These are phyloP conservation scores for Verasper variegatus DNA, from an alignment of 2,113 vertebrate species.

Conservation along the genomic window DNA sequence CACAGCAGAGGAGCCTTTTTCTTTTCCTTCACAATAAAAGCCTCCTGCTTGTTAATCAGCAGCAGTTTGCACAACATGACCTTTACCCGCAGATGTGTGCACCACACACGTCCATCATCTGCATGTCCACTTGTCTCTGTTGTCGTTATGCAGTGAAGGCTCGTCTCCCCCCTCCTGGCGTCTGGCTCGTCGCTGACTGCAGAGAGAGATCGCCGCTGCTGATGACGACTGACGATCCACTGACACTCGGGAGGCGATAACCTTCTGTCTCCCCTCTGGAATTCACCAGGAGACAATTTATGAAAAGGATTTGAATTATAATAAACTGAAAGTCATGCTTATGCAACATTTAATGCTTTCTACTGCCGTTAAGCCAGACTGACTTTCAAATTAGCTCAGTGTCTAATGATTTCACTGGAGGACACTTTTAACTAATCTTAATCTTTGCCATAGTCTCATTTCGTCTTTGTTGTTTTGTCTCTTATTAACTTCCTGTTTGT, in stretches of 20 bases:
- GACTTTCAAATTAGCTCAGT: conserved; percentile 10
- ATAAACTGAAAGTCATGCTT: conserved; percentile 5
- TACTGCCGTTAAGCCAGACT: background rate
- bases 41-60: background rate
- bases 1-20: background rate
- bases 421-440: background rate
- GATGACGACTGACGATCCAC: background rate
- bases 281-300: conserved; percentile 4
- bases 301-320: conserved; percentile 31
- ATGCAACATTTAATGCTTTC: conserved; percentile 27
- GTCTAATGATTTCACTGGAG: conserved; percentile 8
- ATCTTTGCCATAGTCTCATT: background rate
- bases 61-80: background rate
- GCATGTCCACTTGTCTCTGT: background rate
- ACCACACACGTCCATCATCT: background rate
- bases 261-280: conserved; percentile 19
- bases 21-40: background rate
- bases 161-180: background rate
- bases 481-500: background rate
- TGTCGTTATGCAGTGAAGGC: too few relatives aligned
- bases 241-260: background rate
- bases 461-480: background rate
- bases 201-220: background rate
- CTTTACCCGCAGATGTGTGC: background rate
- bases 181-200: background rate